Conservation (phyloP, 2,888 invertebrate genomes). For the Artemia sinica region DNA sequence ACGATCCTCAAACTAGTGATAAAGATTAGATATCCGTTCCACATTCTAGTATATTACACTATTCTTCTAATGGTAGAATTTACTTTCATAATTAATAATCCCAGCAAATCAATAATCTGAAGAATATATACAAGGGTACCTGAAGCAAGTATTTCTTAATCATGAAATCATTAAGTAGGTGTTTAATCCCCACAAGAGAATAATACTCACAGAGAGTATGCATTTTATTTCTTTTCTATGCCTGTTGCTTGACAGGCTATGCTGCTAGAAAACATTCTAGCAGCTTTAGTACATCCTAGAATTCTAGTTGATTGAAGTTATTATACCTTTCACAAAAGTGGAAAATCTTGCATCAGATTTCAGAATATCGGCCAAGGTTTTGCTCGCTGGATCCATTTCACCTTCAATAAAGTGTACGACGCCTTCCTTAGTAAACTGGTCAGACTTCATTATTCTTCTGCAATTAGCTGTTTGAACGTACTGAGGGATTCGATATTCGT, state of each 20-base stretch:
- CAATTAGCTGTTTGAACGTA: slow-evolving; percentile 48
- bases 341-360: slow-evolving; percentile 41
- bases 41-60: too few species aligned
- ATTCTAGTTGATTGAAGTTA: slow-evolving; percentile 16
- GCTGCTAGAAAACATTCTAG: neutral
- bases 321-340: slow-evolving; percentile 36
- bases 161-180: neutral
- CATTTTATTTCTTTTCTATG: neutral
- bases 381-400: slow-evolving; percentile 41
- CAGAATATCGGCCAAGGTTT: slow-evolving; percentile 41
- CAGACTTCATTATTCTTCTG: slow-evolving; percentile 41
- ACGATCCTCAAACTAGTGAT: too few species aligned
- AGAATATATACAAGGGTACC: neutral
- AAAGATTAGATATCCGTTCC: too few species aligned
- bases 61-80: too few species aligned
- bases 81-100: too few species aligned
- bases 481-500: slow-evolving; percentile 39
- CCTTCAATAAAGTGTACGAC: slow-evolving; percentile 45
- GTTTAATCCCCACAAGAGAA: too few species aligned
- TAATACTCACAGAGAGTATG: neutral
- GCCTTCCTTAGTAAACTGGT: slow-evolving; percentile 46
- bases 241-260: neutral
- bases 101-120: neutral
- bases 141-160: neutral
- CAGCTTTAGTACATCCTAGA: neutral